A percentile compares a stretch with the other conserved stretches of the same genome.
These are phyloP conservation scores for Mythimna pallens DNA, from an alignment of 2,888 invertebrate genomes.

Conservation along the genomic window DNA sequence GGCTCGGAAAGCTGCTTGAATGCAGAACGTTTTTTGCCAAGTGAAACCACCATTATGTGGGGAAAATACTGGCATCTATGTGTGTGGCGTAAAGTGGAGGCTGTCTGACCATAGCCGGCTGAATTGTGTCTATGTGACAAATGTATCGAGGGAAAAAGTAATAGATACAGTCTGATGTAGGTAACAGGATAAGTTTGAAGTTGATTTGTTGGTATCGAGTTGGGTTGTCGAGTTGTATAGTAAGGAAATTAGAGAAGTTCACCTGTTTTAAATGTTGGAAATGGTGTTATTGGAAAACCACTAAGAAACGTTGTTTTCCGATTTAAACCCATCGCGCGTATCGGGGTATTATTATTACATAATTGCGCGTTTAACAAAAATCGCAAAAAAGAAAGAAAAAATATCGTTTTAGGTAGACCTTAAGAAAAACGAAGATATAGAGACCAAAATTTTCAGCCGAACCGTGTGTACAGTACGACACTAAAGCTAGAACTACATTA, in stretches of 20 bases:
- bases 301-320: too few relatives aligned
- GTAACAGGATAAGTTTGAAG: constrained; percentile 46
- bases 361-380: too few relatives aligned
- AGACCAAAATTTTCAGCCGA: too few relatives aligned
- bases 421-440: too few relatives aligned
- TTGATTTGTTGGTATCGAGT: constrained; percentile 18
- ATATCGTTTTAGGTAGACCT: too few relatives aligned
- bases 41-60: constrained; percentile 75
- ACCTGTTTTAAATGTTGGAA: not conserved
- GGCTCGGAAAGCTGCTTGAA: constrained; percentile 69
- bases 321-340: too few relatives aligned
- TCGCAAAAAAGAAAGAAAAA: too few relatives aligned
- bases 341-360: too few relatives aligned
- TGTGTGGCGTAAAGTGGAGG: constrained; percentile 58
- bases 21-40: constrained; percentile 71
- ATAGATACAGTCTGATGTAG: constrained; percentile 44
- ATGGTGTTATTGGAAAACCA: not conserved
- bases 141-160: constrained; percentile 60
- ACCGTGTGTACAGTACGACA: too few relatives aligned
- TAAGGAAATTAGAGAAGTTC: constrained; percentile 1
- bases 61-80: constrained; percentile 72
- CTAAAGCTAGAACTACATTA: too few relatives aligned
- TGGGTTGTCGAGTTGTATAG: constrained; percentile 12
- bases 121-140: constrained; percentile 65
- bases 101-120: constrained; percentile 63